Conservation (phyloP, 1,140 invertebrate species). For the Tribolium madens region DNA sequence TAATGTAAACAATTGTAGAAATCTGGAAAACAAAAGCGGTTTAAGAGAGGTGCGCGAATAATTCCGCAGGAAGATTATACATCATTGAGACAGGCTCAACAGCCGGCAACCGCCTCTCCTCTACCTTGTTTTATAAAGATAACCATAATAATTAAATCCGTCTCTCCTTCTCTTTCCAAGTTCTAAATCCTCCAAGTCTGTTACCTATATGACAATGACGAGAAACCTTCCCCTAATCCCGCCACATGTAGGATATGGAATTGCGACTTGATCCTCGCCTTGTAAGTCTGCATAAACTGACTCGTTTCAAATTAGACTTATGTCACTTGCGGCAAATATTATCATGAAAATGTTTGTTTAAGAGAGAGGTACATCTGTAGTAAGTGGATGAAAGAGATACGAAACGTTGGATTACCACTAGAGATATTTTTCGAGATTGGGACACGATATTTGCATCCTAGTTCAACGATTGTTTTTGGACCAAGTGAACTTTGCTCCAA, state of each 20-base stretch:
- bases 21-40: slow-evolving; percentile 63
- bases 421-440: neutral
- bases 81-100: slow-evolving; percentile 57
- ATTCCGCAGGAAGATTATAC: slow-evolving; percentile 60
- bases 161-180: slow-evolving; percentile 55
- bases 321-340: slow-evolving; percentile 56
- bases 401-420: neutral
- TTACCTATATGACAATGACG: slow-evolving; percentile 62
- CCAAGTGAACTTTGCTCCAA: neutral
- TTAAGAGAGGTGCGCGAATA: slow-evolving; percentile 59
- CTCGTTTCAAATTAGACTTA: slow-evolving; percentile 58
- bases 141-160: slow-evolving; percentile 65
- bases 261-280: slow-evolving; percentile 57
- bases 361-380: slow-evolving; percentile 31
- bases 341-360: slow-evolving; percentile 31
- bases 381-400: neutral
- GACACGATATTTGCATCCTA: neutral
- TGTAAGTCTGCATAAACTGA: slow-evolving; percentile 56
- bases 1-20: slow-evolving; percentile 66
- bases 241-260: slow-evolving; percentile 50
- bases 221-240: slow-evolving; percentile 32
- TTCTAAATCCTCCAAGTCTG: slow-evolving; percentile 51
- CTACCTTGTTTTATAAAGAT: slow-evolving; percentile 65
- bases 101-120: slow-evolving; percentile 42
- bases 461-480: neutral